These are phyloP conservation scores for Rhizoglyphus robini DNA, from an alignment of 1,140 invertebrate species.

Conservation along the genomic window DNA sequence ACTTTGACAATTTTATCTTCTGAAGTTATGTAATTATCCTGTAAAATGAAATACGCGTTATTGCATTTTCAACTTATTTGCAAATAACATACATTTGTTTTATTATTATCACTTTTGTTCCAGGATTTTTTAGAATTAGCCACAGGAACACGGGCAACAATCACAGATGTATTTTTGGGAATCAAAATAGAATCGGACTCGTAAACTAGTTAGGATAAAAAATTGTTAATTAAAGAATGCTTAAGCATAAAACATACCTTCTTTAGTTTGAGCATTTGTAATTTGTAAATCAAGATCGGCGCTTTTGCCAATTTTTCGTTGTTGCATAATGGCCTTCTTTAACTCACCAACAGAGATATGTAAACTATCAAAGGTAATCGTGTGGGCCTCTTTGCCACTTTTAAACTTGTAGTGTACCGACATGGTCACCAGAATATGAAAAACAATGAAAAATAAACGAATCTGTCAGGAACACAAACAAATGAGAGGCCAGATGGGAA, in stretches of 20 bases:
- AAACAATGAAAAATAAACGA: not conserved
- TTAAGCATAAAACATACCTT: slow-evolving; percentile 50
- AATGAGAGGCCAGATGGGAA: not conserved
- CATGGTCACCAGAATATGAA: slow-evolving; percentile 40
- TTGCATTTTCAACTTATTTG: too few relatives aligned
- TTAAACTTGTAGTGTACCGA: slow-evolving; percentile 98
- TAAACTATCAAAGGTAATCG: slow-evolving; percentile 88
- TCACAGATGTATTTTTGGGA: slow-evolving; percentile 91
- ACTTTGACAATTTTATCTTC: not conserved
- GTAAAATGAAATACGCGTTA: not conserved
- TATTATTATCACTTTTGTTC: slow-evolving; percentile 11
- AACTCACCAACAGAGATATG: slow-evolving; percentile 87
- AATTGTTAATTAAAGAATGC: slow-evolving; percentile 11
- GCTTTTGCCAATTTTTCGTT: slow-evolving; percentile 83
- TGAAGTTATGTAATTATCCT: not conserved
- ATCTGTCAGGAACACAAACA: not conserved
- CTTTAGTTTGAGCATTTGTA: slow-evolving; percentile 92
- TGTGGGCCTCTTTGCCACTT: slow-evolving; percentile 82
- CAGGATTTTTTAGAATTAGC: slow-evolving; percentile 36
- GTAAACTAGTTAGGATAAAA: slow-evolving; percentile 57
- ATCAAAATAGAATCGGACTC: slow-evolving; percentile 75
- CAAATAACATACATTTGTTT: not conserved
- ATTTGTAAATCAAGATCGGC: slow-evolving; percentile 90
- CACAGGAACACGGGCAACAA: slow-evolving; percentile 78
- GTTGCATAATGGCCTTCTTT: slow-evolving; percentile 84